Evolutionary conservation across 2,797 vertebrate genomes (phyloP).

Genomic region (Clarias fuscus): DNA sequence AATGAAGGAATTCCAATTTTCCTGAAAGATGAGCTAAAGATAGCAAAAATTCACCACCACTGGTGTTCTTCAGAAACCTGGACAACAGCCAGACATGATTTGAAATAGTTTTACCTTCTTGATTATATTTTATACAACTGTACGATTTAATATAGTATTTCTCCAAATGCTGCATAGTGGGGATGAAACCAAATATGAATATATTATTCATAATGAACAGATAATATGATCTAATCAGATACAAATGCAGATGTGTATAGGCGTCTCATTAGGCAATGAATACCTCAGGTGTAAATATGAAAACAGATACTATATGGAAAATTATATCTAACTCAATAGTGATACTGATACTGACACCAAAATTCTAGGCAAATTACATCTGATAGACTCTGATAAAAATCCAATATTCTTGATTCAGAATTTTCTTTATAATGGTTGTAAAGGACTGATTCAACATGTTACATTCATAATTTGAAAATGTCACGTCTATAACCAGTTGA

Average conservation of each 20-base stretch:
- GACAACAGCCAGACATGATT: neutral
- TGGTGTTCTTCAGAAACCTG: neutral
- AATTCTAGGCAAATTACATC: too few species aligned
- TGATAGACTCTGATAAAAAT: too few species aligned
- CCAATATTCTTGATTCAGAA: too few species aligned
- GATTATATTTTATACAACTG: too few species aligned
- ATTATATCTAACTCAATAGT: neutral
- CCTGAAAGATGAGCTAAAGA: neutral
- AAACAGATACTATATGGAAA: neutral
- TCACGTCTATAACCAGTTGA: too few species aligned
- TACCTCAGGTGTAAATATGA: neutral
- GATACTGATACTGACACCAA: too few species aligned
- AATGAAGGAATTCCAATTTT: neutral
- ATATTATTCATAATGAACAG: neutral
- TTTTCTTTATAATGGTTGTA: too few species aligned
- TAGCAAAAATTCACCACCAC: neutral
- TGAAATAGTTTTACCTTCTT: neutral
- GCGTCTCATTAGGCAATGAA: neutral
- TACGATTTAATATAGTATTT: neutral
- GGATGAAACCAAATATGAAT: neutral
- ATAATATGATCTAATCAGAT: neutral
- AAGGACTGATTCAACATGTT: too few species aligned
- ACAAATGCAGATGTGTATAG: neutral
- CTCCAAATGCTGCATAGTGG: neutral
- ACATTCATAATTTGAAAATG: too few species aligned